Conservation (phyloP, 1,140 invertebrate genomes). For the Bombus terrestris region DNA sequence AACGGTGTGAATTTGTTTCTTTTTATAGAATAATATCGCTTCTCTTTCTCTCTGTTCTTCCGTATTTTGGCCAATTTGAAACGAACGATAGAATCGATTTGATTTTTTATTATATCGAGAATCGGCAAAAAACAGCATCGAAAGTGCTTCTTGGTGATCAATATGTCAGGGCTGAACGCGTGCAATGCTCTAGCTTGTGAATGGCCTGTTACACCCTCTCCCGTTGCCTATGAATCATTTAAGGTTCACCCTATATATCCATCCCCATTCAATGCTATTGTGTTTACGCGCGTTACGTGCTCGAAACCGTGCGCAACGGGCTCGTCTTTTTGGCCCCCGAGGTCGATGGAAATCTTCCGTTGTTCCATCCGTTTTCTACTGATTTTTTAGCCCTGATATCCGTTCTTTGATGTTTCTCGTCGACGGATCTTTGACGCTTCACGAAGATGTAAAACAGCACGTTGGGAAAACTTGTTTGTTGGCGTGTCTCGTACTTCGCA, state of each 20-base stretch:
- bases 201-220: conserved; percentile 57
- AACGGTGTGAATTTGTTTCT: not conserved
- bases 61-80: too few species aligned
- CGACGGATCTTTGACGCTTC: too few species aligned
- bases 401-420: not conserved
- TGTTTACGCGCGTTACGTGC: conserved; percentile 41
- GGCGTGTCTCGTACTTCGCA: not conserved
- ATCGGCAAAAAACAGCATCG: conserved; percentile 11
- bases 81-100: not conserved
- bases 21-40: not conserved
- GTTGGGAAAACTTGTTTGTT: not conserved
- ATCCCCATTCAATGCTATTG: conserved; percentile 39
- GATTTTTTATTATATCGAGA: not conserved
- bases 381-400: too few species aligned
- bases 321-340: conserved; percentile 4
- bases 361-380: not conserved
- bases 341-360: conserved; percentile 26
- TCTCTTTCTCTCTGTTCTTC: not conserved
- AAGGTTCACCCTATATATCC: conserved; percentile 59
- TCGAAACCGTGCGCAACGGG: conserved; percentile 31
- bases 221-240: conserved; percentile 65
- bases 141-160: conserved; percentile 55
- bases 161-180: conserved; percentile 56
- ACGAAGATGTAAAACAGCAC: not conserved
- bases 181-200: conserved; percentile 58